phyloP scores from a whole-genome alignment of 2,113 vertebrate species.

The Burhinus bistriatus region DNA sequence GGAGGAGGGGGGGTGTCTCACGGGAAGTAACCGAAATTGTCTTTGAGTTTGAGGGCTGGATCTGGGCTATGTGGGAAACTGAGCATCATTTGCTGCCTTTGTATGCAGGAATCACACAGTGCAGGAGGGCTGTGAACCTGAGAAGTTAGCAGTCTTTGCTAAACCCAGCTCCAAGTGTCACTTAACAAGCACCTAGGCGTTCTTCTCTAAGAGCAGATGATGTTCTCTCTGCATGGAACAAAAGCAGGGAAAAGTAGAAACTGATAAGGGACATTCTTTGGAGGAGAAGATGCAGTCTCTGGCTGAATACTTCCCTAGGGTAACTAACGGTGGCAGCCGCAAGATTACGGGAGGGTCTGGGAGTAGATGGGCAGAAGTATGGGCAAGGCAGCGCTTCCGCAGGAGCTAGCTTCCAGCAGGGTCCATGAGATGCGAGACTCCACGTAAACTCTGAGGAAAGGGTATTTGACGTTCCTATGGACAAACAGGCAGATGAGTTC shows the following conservation, averaged over 20 bases:
- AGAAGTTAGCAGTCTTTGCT: neutral
- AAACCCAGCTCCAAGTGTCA: neutral
- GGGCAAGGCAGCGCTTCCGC: neutral
- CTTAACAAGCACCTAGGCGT: neutral
- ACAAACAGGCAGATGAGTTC: neutral
- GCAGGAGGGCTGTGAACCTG: neutral
- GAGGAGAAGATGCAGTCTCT: neutral
- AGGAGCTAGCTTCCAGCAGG: rapidly evolving
- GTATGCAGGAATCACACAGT: neutral
- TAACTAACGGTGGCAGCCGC: neutral
- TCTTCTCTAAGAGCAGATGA: neutral
- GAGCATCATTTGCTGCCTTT: neutral
- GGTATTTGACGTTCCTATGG: neutral
- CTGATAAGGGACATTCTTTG: neutral
- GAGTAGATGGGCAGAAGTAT: neutral
- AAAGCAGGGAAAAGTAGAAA: neutral
- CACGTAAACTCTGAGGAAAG: neutral
- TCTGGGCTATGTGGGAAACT: rapidly evolving
- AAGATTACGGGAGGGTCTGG: neutral
- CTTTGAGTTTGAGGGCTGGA: neutral
- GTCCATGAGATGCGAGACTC: rapidly evolving
- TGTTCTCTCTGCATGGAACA: rapidly evolving
- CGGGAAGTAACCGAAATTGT: neutral
- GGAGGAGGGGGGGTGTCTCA: neutral
- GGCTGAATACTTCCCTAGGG: neutral